These are phyloP conservation scores for Drosophila nasuta DNA, from an alignment of 1,140 invertebrate species.

Conservation along the genomic window DNA sequence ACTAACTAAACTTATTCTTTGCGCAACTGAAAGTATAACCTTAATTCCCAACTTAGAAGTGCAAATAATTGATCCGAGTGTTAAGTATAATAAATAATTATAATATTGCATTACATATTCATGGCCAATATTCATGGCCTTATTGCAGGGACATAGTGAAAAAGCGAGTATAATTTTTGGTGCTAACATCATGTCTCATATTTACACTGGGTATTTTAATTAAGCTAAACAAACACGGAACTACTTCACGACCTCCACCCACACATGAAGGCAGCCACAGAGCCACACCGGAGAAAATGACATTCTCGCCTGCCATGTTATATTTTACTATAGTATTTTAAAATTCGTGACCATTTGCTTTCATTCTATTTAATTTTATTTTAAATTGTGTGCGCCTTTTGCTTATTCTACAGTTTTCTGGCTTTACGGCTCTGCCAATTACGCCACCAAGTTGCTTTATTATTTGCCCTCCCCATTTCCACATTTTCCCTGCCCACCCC, in stretches of 20 bases:
- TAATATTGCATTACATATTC: no score
- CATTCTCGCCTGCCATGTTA: neutral
- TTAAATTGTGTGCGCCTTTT: conserved; percentile 57
- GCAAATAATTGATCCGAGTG: neutral
- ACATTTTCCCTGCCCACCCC: neutral
- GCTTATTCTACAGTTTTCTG: conserved; percentile 53
- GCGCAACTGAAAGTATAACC: neutral
- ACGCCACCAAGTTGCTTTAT: conserved; percentile 77
- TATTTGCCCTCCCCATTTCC: conserved; percentile 29
- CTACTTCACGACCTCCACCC: neutral
- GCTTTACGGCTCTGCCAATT: conserved; percentile 65
- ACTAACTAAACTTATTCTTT: neutral
- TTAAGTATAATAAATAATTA: no score
- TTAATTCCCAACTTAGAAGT: neutral
- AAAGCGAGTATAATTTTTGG: conserved; percentile 28
- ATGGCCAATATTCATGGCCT: neutral
- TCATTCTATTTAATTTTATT: conserved; percentile 77
- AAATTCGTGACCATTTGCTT: conserved; percentile 43
- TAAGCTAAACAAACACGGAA: conserved; percentile 65
- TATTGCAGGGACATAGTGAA: neutral
- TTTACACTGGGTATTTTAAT: conserved; percentile 70
- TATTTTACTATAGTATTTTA: conserved; percentile 26
- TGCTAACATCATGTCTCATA: conserved; percentile 40
- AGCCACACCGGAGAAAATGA: neutral
- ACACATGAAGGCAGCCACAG: neutral